phyloP scores from a whole-genome alignment of 2,888 invertebrate genomes.

The Pasiphila rectangulata region DNA sequence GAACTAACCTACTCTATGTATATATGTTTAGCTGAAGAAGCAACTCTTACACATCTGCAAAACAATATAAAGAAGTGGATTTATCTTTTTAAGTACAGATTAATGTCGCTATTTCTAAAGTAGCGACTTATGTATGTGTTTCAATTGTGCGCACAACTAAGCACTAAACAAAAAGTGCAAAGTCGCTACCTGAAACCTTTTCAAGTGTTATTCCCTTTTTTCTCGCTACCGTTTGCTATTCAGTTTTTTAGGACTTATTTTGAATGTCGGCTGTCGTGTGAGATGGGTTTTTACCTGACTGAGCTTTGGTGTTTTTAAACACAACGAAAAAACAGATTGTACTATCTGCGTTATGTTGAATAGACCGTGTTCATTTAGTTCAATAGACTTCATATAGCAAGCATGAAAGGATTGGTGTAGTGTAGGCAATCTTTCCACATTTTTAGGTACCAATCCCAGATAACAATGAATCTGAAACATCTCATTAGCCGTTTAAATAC shows the following conservation, averaged over 20 bases:
- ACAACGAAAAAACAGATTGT: constrained; percentile 6
- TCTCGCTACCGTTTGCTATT: constrained; percentile 39
- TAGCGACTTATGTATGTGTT: constrained; percentile 47
- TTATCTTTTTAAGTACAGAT: too few species aligned
- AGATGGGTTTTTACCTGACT: constrained; percentile 17
- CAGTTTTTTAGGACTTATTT: constrained; percentile 22
- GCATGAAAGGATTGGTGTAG: too few species aligned
- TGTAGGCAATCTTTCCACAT: too few species aligned
- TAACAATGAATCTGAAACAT: too few species aligned
- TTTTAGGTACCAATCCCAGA: too few species aligned
- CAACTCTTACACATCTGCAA: too few species aligned
- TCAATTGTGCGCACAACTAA: constrained; percentile 50
- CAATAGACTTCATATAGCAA: too few species aligned
- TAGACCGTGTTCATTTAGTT: too few species aligned
- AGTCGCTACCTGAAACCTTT: constrained; percentile 51
- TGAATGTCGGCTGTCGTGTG: constrained; percentile 8
- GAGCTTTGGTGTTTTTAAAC: constrained; percentile 10
- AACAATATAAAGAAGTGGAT: too few species aligned
- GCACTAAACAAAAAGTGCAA: constrained; percentile 44
- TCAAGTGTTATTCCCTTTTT: constrained; percentile 39
- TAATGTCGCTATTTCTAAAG: constrained; percentile 23
- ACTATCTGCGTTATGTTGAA: background rate
- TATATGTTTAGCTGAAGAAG: too few species aligned
- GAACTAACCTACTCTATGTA: background rate
- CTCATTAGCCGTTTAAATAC: too few species aligned